Base-by-base conservation (phyloP, 30 jellyfish, hydroid and myxozoan species). In the Pelagia noctiluca region DNA sequence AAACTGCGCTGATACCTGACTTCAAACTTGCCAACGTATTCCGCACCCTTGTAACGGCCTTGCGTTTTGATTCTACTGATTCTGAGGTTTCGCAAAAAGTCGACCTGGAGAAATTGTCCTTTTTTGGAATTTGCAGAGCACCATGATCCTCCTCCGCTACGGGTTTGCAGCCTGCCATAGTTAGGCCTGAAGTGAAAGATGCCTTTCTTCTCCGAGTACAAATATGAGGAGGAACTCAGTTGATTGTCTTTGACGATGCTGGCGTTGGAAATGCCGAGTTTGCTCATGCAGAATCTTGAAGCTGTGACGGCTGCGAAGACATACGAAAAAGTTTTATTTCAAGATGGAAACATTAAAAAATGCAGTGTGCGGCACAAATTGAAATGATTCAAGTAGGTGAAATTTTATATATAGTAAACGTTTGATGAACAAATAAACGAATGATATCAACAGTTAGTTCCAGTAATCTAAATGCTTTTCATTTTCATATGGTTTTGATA, bases 111-210 rank as follows among this genome's bases (percentile, higher is more conserved):
- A 69, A 77, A 87, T 34, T 76, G 91, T 26, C 81, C 83, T 50
- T 66, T 25, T 12, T 64, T 37, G 1, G 64, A 36, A 23, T 5
- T 52, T 8, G 68, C 68, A n/a, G 96, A 87, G 83, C 96, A 87
- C 96, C 96, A 87, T 0, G 96, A 89, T 5, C 96, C 96, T 0
- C 91, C 91, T 2, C 91, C 96, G 7, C 88, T 84, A 25, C 38
- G 78, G 22, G 80, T 46, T 16, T 78, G 63, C 30, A 77, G 71
- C 49, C 96, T 73, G 38, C 82, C 96, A 61, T 48, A 87, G 46
- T 63, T 32, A 2, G 96, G 86, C 77, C 50, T 69, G 83, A 33
- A 87, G 63, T 87, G 96, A 31, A 54, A 78, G 19, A 50, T 22
- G 34, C 87, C 88, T 47, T 69, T 36, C 37, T 26, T 54, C 21